Evolutionary conservation across 2,888 invertebrate genomes (phyloP), one percentile per base, ranked within the genome.

Genomic region (Tetragnatha montana): DNA sequence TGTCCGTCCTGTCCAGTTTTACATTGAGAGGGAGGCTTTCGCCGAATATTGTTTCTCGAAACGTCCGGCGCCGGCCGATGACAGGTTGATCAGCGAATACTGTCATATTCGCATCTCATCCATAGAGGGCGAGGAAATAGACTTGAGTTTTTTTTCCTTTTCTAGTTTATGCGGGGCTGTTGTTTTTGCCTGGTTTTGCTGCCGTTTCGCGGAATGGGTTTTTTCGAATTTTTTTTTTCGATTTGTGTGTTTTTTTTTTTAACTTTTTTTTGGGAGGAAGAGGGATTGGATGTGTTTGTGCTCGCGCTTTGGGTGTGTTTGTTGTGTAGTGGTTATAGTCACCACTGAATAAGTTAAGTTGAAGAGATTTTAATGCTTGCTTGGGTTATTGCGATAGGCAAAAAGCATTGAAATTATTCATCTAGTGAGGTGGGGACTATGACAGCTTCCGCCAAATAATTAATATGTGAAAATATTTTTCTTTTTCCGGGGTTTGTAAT

Each of bases 1-100:
- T 88, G 88, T 88, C 88, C 88, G 74, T 50, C 51, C 35, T 89
- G 89, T 89, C 89, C 89, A 74, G 89, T 78, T 80, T 86, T 86
- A 86, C 86, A 86, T 80, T 80, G 81, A 87, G 76, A 87, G 68
- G 81, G 70, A 50, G 47, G 47, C 75, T 47, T 76, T 70, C 70
- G 84, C 70, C 74, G 71, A 22, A 75, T 85, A 85, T 85, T 76
- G 89, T 81, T 81, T 87, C 69, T 51, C 68, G 82, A 82, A 83
- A 83, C 71, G 75, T 51, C 51, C 50, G 75, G 84, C 76, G 50
- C 75, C 75, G 35, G 88, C 19, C 75, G n/a, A 51, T 89, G 85
- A 85, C 85, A 85, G 85, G 69, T 81, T 89, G 74, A 21, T 74
- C 89, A 75, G 81, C 76, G 76, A 80, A 85, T 81, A 76, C 81